Base-by-base conservation (phyloP, 2,888 invertebrate genomes). In the Gastracanthus pulcherrimus region DNA sequence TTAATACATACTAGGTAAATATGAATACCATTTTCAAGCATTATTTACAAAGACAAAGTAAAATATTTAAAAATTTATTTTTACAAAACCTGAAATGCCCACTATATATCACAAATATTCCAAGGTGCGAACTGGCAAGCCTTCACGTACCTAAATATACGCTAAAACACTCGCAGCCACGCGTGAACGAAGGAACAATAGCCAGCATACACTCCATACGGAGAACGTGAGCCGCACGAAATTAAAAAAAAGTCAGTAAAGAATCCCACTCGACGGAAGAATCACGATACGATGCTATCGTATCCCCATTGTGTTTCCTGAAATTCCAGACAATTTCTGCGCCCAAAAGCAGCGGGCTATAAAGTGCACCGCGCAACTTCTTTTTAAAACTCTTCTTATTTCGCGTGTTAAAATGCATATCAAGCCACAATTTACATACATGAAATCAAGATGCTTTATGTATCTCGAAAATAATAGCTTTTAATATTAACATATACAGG, bases 101-200 rank as follows among this genome's bases (percentile, higher is more conserved):
- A n/a, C n/a, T n/a, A n/a, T n/a, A n/a, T n/a, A n/a, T n/a, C n/a
- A n/a, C n/a, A n/a, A 48, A 51, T 51, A n/a, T 60, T 11, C 29
- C 36, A 29, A 9, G 45, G 7, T 4, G 9, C 41, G 26, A n/a
- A n/a, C n/a, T n/a, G n/a, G n/a, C n/a, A n/a, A n/a, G n/a, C n/a
- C n/a, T n/a, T n/a, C n/a, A n/a, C n/a, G n/a, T 11, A 23, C 19
- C 16, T 19, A 9, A 11, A 13, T 26, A 51, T 29, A 31, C n/a
- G 2, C 9, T 31, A 60, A 70, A 77, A 31, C 23, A 45, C 51
- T 58, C 4, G 55, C 70, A 70, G 62, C 60, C 41, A 64, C 45
- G 77, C 70, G 77, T 62, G 45, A 70, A 77, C 62, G 60, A 29
- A 60, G 60, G 23, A 77, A 77, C 70, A 77, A 77, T 77, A 36